Evolutionary conservation across 2,888 invertebrate species (phyloP).

Genomic region (Drosophila testacea): DNA sequence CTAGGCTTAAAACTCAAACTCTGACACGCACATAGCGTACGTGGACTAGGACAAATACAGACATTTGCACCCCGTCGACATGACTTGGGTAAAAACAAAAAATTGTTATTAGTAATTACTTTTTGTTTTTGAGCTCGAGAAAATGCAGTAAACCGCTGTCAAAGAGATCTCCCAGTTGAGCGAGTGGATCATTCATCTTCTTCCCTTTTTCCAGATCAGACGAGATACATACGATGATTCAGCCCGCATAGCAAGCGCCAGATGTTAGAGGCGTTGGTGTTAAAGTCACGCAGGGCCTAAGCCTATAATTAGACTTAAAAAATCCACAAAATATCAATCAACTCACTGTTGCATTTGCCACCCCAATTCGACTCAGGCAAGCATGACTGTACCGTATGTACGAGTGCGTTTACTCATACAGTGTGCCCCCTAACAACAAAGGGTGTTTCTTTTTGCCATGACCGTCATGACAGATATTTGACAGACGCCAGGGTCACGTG

Average conservation of each 20-base stretch:
- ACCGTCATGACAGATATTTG: slow-evolving; percentile 37
- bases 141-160: slow-evolving; percentile 19
- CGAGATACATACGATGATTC: slow-evolving; percentile 5
- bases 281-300: slow-evolving; percentile 47
- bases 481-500: slow-evolving; percentile 55
- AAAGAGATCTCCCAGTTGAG: slow-evolving; percentile 3
- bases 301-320: slow-evolving; percentile 50
- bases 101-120: slow-evolving; percentile 28
- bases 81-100: neutral
- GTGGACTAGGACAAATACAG: slow-evolving; percentile 51
- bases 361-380: slow-evolving; percentile 15
- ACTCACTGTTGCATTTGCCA: slow-evolving; percentile 45
- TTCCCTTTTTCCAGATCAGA: slow-evolving; percentile 16
- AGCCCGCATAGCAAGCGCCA: slow-evolving; percentile 44
- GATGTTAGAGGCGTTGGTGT: slow-evolving; percentile 37
- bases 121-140: neutral
- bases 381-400: slow-evolving; percentile 41
- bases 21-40: slow-evolving; percentile 42
- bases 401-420: neutral
- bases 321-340: slow-evolving; percentile 45
- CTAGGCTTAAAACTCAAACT: slow-evolving; percentile 25
- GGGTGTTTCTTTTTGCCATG: slow-evolving; percentile 23
- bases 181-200: slow-evolving; percentile 35
- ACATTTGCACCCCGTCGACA: slow-evolving; percentile 25
- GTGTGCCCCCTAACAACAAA: neutral